Percentiles rank a stretch among this genome's conserved stretches.
Evolutionary conservation across 2,888 invertebrate species (phyloP).

Genomic region (Mamestra brassicae): DNA sequence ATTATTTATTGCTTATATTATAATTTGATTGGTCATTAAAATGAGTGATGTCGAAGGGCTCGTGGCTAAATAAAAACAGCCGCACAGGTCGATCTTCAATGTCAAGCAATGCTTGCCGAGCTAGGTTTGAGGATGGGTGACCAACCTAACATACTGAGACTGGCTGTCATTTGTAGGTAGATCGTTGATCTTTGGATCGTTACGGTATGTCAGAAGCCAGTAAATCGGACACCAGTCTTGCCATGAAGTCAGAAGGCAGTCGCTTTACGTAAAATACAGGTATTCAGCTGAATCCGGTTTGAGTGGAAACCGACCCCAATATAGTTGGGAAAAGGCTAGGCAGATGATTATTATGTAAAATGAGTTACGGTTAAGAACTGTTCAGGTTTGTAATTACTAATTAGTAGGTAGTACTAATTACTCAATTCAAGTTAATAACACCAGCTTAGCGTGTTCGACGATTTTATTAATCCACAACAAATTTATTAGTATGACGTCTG

Average conservation of each 20-base stretch:
- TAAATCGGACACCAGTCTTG: no score
- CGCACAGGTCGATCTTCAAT: neutral
- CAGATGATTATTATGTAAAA: no score
- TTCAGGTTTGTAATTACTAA: neutral
- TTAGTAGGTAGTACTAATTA: neutral
- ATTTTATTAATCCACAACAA: neutral
- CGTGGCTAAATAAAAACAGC: neutral
- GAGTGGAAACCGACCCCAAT: no score
- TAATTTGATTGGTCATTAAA: neutral
- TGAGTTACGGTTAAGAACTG: no score
- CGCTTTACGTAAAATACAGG: no score
- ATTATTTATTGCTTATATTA: neutral
- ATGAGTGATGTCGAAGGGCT: neutral
- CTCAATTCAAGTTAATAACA: neutral
- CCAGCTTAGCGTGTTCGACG: neutral
- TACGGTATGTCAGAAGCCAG: no score
- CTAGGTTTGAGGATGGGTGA: neutral
- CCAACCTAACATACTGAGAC: neutral
- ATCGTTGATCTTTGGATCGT: no score
- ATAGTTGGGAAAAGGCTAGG: no score
- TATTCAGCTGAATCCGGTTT: no score
- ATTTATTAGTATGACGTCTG: slow-evolving; percentile 2
- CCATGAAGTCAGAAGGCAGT: no score
- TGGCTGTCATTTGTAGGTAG: no score
- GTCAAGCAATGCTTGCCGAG: neutral